Percentiles rank a stretch among this genome's conserved stretches.
phyloP scores from a whole-genome alignment of 2,113 vertebrate species.

The Indicator maculatus region DNA sequence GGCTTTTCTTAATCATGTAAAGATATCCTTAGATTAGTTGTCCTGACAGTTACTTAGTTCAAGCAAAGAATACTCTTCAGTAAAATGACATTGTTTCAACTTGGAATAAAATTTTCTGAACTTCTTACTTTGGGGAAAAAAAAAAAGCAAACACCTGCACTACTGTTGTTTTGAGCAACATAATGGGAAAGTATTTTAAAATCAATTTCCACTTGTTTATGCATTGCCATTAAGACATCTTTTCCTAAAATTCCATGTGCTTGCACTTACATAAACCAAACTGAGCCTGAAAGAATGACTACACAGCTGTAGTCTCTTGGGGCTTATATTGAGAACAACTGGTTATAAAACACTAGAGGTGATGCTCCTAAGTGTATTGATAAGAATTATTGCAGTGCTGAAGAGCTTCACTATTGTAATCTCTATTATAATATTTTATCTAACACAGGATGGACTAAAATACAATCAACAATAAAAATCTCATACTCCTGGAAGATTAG shows the following conservation, averaged over 20 bases:
- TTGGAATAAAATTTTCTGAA: not conserved
- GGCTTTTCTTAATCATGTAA: not conserved
- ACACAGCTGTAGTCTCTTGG: not conserved
- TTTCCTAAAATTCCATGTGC: not conserved
- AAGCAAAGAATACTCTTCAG: not conserved
- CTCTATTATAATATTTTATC: not conserved
- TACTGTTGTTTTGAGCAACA: not conserved
- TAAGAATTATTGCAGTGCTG: not conserved
- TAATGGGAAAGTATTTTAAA: not conserved
- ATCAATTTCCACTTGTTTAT: not conserved
- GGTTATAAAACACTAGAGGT: not conserved
- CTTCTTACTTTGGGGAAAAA: fast-evolving
- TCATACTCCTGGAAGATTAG: not conserved
- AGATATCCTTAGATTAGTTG: not conserved
- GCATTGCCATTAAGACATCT: not conserved
- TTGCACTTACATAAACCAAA: not conserved
- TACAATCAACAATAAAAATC: not conserved
- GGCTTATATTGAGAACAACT: no score
- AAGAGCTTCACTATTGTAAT: not conserved
- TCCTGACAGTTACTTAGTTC: not conserved
- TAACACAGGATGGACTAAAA: not conserved
- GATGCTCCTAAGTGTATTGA: not conserved
- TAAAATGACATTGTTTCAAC: not conserved
- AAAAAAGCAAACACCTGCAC: not conserved
- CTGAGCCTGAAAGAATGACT: not conserved